Percentiles rank a stretch among this genome's conserved stretches.
phyloP scores from a whole-genome alignment of 2,797 vertebrate species.

The Gymnothorax javanicus region DNA sequence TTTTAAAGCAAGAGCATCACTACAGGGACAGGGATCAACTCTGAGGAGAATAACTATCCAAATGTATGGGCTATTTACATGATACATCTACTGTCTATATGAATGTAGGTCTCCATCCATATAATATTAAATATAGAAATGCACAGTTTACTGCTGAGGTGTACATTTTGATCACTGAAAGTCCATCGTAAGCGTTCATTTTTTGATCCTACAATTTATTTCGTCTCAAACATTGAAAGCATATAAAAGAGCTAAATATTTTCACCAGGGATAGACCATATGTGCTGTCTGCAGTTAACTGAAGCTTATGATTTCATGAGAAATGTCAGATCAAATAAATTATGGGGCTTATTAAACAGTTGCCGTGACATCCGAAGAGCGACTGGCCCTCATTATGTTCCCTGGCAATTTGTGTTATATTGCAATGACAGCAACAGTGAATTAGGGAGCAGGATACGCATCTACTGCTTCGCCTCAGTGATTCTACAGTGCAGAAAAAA shows the following conservation, averaged over 20 bases:
- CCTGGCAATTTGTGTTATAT: conserved; percentile 32
- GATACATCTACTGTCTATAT: not conserved
- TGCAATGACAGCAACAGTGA: conserved; percentile 21
- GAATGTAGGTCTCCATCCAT: not conserved
- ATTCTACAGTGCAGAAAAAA: not conserved
- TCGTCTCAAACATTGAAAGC: not conserved
- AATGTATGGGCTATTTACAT: not conserved
- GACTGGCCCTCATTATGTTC: not conserved
- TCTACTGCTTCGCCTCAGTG: conserved; percentile 19
- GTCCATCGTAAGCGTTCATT: not conserved
- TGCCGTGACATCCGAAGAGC: not conserved
- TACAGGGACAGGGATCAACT: not conserved
- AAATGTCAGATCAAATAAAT: not conserved
- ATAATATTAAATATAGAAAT: not conserved
- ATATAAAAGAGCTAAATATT: not conserved
- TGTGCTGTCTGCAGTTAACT: not conserved
- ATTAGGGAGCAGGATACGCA: conserved; percentile 13
- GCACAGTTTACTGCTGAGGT: not conserved
- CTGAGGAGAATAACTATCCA: not conserved
- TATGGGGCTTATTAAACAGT: not conserved
- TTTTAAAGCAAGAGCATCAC: not conserved
- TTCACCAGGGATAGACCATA: not conserved
- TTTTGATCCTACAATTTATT: not conserved
- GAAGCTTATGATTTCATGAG: not conserved
- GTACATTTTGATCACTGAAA: not conserved